phyloP scores from a whole-genome alignment of 2,797 vertebrate genomes.

The Gambelia wislizenii region DNA sequence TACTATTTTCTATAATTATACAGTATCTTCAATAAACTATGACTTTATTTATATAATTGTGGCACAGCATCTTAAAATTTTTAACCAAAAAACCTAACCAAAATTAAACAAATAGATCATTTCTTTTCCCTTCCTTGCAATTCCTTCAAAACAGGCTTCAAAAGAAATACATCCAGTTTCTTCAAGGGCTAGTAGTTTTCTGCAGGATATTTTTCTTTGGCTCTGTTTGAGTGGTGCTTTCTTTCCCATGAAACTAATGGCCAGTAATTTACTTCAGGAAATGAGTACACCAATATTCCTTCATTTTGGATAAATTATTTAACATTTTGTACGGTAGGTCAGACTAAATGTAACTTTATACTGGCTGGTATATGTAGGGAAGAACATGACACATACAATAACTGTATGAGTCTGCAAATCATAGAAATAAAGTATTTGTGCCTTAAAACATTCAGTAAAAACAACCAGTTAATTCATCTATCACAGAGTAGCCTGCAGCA shows the following conservation, averaged over 20 bases:
- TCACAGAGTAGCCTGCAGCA: constrained; percentile 75
- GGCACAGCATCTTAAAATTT: constrained; percentile 78
- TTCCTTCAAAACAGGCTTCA: constrained; percentile 71
- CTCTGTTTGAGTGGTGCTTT: constrained; percentile 52
- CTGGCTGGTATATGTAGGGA: constrained; percentile 69
- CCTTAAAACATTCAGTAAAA: constrained; percentile 77
- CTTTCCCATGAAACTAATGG: constrained; percentile 72
- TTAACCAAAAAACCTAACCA: constrained; percentile 71
- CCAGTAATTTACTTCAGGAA: constrained; percentile 68
- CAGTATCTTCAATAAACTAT: constrained; percentile 80
- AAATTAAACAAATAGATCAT: constrained; percentile 74
- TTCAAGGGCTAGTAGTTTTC: constrained; percentile 66
- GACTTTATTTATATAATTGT: constrained; percentile 82
- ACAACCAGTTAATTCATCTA: constrained; percentile 73
- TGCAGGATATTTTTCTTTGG: constrained; percentile 77
- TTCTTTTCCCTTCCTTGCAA: constrained; percentile 75
- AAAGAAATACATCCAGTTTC: constrained; percentile 69
- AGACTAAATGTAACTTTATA: constrained; percentile 60
- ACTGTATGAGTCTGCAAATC: constrained; percentile 67
- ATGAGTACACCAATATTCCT: constrained; percentile 71
- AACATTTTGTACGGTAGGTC: constrained; percentile 72
- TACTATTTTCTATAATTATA: constrained; percentile 78
- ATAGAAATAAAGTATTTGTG: constrained; percentile 74
- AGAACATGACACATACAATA: constrained; percentile 70
- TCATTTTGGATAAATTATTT: constrained; percentile 65